Base-by-base conservation (phyloP, 2,113 vertebrate species). In the Mus spicilegus region DNA sequence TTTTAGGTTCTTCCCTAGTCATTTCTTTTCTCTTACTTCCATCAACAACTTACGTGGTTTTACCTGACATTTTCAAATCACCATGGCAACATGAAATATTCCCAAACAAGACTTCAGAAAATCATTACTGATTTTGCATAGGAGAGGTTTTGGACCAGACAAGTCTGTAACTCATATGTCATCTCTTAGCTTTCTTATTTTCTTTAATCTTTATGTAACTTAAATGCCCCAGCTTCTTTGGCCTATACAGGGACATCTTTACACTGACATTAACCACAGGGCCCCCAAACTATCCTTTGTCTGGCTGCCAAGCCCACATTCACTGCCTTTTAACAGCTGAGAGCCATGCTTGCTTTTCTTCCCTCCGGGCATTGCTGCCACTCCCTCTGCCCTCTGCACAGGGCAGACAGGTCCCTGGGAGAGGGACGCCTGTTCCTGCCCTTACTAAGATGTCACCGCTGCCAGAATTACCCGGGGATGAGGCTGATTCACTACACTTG, bases 321-420 rank as follows among this genome's bases (percentile, higher is more conserved):
- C 65, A 51, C 19, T 51, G 63, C 65, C 39, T n/a, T 49, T 49
- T 51, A 12, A 7, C 24, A 69, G 42, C 63, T 33, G 28, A 86
- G 39, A 20, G 26, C 0, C 0, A 8, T 30, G 9, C 17, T 33
- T 87, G 61, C 42, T 69, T 22, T 36, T 24, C 63, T 36, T 8
- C 1, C 42, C 17, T 20, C 42, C 3, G 10, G 2, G 14, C 6
- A 0, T 42, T 42, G 58, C 58, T 63, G n/a, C 42, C 0, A 12
- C 26, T 49, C 56, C 2, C 36, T 56, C 36, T 63, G 56, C 61
- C 14, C 28, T 86, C 14, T 3, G 9, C 14, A 63, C 28, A 7
- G 28, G 7, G 42, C 42, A 86, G 61, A 69, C 39, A 86, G 42
- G 61, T 86, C 28, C 61, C 26, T 5, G 63, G 42, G 11, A 22